Evolutionary conservation across 2,113 vertebrate genomes (phyloP).

Genomic region (Hyaena hyaena): DNA sequence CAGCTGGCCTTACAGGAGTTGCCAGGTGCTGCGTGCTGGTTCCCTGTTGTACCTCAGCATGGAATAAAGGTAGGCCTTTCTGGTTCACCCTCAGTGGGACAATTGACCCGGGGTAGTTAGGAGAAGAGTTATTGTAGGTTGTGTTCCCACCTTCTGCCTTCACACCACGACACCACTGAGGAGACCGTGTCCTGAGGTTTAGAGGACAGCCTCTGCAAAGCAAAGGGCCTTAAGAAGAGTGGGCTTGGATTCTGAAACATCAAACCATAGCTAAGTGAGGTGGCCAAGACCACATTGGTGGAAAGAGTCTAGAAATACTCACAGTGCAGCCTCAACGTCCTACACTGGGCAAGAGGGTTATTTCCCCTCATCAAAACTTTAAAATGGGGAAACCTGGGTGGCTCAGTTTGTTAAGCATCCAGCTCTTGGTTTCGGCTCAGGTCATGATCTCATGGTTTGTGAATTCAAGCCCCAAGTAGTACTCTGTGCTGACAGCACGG

Average conservation of each 20-base stretch:
- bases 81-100: neutral
- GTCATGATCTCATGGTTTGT: too few species aligned
- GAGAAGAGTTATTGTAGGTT: neutral
- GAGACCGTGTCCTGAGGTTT: neutral
- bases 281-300: neutral
- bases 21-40: too few species aligned
- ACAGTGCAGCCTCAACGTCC: too few species aligned
- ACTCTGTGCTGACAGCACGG: too few species aligned
- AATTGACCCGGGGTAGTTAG: neutral
- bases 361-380: neutral
- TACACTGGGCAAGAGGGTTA: rapidly evolving
- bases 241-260: neutral
- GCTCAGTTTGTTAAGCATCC: too few species aligned
- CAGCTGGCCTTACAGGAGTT: neutral
- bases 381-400: neutral
- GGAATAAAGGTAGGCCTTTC: neutral
- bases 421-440: too few species aligned
- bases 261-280: neutral
- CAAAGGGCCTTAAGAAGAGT: neutral
- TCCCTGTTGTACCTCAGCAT: neutral
- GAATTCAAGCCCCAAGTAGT: too few species aligned
- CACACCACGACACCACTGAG: neutral
- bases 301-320: neutral
- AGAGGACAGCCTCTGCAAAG: neutral
- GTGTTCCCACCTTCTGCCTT: neutral